phyloP scores from a whole-genome alignment of 1,140 invertebrate species.

The Marisa cornuarietis region DNA sequence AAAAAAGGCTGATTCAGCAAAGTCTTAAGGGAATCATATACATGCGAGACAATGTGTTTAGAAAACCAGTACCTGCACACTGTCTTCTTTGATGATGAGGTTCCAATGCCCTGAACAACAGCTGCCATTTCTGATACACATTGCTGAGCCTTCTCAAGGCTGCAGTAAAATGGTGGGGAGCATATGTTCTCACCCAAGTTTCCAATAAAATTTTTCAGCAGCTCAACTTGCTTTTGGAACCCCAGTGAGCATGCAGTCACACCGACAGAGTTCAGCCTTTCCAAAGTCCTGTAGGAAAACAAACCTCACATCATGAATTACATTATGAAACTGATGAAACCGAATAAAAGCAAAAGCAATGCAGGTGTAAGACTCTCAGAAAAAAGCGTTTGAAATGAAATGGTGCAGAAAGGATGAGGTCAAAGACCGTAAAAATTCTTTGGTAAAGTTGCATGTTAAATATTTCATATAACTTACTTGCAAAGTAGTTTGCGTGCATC shows the following conservation, averaged over 20 bases:
- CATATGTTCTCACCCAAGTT: neutral
- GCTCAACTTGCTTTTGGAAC: neutral
- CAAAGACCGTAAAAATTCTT: too few relatives aligned
- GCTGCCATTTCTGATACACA: slow-evolving; percentile 1
- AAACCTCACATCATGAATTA: too few relatives aligned
- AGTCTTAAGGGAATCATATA: too few relatives aligned
- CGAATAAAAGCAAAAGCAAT: neutral
- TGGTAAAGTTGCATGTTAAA: neutral
- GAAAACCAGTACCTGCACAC: slow-evolving; percentile 8
- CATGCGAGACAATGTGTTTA: too few relatives aligned
- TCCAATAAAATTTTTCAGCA: neutral
- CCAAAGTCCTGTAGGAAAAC: too few relatives aligned
- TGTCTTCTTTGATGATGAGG: neutral
- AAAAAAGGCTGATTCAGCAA: neutral
- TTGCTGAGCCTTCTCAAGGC: neutral
- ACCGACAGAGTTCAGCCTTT: too few relatives aligned
- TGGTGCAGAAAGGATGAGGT: too few relatives aligned
- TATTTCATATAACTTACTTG: neutral
- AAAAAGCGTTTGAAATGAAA: neutral
- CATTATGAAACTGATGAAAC: neutral
- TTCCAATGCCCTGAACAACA: neutral
- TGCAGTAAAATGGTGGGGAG: neutral
- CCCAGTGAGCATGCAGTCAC: neutral
- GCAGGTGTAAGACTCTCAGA: neutral
- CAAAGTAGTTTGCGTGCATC: neutral